A percentile compares a stretch with the other conserved stretches of the same genome.
phyloP scores from a whole-genome alignment of 2,888 invertebrate genomes.

The Gisinianus flammeolus region DNA sequence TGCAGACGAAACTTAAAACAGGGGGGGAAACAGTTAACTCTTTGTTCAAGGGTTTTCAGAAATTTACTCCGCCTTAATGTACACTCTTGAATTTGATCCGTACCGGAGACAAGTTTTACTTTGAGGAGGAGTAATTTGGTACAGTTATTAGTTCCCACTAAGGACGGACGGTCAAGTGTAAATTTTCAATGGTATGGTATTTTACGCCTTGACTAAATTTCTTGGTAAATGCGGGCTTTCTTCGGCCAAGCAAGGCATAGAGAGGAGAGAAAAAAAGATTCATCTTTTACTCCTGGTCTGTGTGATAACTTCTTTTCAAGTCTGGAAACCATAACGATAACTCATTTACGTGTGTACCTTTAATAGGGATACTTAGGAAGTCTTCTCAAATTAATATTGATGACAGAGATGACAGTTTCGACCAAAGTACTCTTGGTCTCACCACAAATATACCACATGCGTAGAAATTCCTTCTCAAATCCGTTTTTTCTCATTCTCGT shows the following conservation, averaged over 20 bases:
- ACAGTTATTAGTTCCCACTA: conserved; percentile 16
- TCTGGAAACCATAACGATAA: conserved; percentile 34
- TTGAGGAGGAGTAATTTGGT: neutral
- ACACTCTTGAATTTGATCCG: neutral
- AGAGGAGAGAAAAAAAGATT: neutral
- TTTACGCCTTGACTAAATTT: conserved; percentile 23
- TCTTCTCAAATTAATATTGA: conserved; percentile 18
- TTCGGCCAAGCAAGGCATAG: neutral
- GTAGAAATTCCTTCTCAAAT: too few species aligned
- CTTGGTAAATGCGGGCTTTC: neutral
- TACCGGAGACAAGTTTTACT: conserved; percentile 13
- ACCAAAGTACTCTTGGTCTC: neutral
- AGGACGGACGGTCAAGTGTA: conserved; percentile 21
- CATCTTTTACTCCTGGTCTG: neutral
- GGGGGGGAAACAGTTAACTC: conserved; percentile 32
- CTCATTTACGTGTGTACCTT: conserved; percentile 30
- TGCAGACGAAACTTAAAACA: neutral
- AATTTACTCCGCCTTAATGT: conserved; percentile 28
- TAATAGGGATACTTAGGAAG: conserved; percentile 20
- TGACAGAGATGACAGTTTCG: conserved; percentile 19
- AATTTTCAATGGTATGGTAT: conserved; percentile 17
- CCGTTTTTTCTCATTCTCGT: too few species aligned
- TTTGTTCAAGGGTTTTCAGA: conserved; percentile 13
- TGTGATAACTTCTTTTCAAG: neutral
- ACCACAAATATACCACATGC: conserved; percentile 10